A percentile compares a stretch with the other conserved stretches of the same genome.
Conservation (phyloP, 2,888 invertebrate species). For the Plagodis dolabraria region DNA sequence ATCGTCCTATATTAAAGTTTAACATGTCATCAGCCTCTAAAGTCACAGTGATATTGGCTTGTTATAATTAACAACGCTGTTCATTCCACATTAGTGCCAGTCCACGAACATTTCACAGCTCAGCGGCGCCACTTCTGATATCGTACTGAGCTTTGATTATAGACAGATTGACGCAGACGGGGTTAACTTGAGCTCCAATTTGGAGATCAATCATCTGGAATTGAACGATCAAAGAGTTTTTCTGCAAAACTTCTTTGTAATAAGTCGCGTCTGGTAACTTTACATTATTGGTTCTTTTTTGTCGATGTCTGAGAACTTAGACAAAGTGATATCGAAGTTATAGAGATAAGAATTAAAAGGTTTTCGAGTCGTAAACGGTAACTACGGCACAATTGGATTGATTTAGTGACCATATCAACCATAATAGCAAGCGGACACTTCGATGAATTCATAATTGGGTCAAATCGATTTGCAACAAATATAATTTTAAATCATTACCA, state of each 20-base stretch:
- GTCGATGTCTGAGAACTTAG: neutral
- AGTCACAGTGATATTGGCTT: constrained; percentile 3
- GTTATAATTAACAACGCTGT: constrained; percentile 16
- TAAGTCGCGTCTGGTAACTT: constrained; percentile 30
- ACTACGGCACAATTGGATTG: too few relatives aligned
- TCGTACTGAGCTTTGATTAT: constrained; percentile 14
- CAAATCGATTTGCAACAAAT: too few relatives aligned
- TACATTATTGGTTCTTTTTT: constrained; percentile 21
- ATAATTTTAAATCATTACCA: too few relatives aligned
- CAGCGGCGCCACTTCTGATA: constrained; percentile 20
- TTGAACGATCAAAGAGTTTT: constrained; percentile 30
- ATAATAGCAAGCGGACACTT: too few relatives aligned
- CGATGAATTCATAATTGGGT: too few relatives aligned
- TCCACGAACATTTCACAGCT: constrained; percentile 22
- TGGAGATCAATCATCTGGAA: constrained; percentile 33
- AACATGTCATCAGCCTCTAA: neutral
- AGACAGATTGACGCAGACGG: constrained; percentile 25
- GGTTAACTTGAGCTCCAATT: constrained; percentile 25
- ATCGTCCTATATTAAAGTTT: neutral
- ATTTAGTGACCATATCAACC: too few relatives aligned
- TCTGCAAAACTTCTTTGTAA: constrained; percentile 22
- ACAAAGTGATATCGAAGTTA: neutral
- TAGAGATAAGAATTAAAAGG: too few relatives aligned
- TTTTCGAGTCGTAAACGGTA: too few relatives aligned
- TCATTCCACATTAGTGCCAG: constrained; percentile 22